A percentile compares a stretch with the other conserved stretches of the same genome.
Conservation (phyloP, 35 echinoderm and acorn worm genomes). For the Apostichopus californicus region DNA sequence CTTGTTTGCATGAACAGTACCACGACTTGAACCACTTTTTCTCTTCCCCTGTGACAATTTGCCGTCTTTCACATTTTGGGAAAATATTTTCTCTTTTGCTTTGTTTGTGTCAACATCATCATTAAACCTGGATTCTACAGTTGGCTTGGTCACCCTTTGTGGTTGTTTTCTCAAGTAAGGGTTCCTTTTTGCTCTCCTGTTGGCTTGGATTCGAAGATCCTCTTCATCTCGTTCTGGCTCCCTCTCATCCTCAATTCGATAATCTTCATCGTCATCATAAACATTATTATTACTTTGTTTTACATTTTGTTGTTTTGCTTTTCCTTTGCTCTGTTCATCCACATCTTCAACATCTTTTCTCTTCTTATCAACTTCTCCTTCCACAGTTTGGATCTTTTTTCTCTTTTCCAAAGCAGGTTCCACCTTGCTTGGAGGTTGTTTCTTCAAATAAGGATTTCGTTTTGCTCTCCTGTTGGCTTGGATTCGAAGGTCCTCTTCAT, state of each 20-base stretch:
- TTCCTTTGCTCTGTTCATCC: background rate
- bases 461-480: constrained; percentile 17
- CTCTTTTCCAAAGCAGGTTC: background rate
- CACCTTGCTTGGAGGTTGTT: background rate
- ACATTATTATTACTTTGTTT: background rate
- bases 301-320: too few species aligned
- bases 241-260: constrained; percentile 41
- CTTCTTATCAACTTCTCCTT: too few species aligned
- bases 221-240: too few species aligned
- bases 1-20: background rate
- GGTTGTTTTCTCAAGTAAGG: constrained; percentile 3
- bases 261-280: background rate
- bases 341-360: background rate
- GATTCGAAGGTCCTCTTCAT: constrained; percentile 40
- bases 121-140: background rate
- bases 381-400: background rate
- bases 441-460: constrained; percentile 8
- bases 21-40: background rate
- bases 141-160: too few species aligned
- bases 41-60: background rate
- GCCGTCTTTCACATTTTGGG: background rate
- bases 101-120: background rate
- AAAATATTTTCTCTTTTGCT: background rate
- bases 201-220: constrained; percentile 4
- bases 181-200: constrained; percentile 17